Base-by-base conservation (phyloP, 2,888 invertebrate species). In the Dolichopus griseipennis region DNA sequence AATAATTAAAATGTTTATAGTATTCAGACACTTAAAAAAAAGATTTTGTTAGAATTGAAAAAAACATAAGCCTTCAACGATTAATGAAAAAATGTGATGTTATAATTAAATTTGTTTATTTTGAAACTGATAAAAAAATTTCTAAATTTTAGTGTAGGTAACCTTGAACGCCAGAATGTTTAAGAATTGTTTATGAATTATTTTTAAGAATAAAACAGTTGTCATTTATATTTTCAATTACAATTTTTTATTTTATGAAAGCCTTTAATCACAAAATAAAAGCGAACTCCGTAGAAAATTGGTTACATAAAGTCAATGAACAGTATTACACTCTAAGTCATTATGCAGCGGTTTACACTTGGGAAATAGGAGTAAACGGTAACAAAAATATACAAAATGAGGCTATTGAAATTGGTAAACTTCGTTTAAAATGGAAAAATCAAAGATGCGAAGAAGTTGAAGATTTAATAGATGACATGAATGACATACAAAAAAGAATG, bases 401-500 rank as follows among this genome's bases (percentile, higher is more conserved):
- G 61, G 71, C 73, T 20, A 69, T 71, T 0, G 65, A 73, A 64
- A 70, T 76, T 20, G 75, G 75, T 22, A 70, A 73, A 67, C 73
- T 73, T 8, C 76, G 78, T 64, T 78, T 78, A 33, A 72, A 72
- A 64, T 82, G 82, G 82, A 77, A 75, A 71, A 79, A 79, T 72
- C 72, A 72, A 52, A 73, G 79, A 34, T 82, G 82, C 70, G 73
- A 73, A 3, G 73, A 75, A 37, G 70, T 71, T 8, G 61, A 67
- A 18, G 64, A 71, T 20, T 62, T 68, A 21, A 72, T 72, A 67
- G 67, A 75, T 63, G 73, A 74, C 4, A 75, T 67, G 65, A 71
- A 64, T 2, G 65, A 37, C 18, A 41, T 62, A 15, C 70, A 86
- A 71, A 75, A 75, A 65, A 81, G 88, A 70, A 85, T 86, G 81